Base-by-base conservation (phyloP, 2,888 invertebrate species). In the Norana najaformis region DNA sequence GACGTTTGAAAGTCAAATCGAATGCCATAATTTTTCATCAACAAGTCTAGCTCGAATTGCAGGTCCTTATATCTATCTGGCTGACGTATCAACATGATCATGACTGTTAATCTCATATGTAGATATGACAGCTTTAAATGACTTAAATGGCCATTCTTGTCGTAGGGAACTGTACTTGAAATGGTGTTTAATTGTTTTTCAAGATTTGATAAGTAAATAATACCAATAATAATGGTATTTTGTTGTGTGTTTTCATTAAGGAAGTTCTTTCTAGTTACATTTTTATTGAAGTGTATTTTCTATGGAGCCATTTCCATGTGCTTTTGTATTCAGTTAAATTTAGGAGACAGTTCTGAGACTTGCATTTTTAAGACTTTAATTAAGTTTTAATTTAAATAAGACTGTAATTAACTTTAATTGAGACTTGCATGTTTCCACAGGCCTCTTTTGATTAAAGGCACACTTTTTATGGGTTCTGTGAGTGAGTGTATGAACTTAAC, bases 21-120 rank as follows among this genome's bases (percentile, higher is more conserved):
- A n/a, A 69, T 69, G 69, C 69, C 69, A 69, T 69, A 69, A 69
- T 69, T 69, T n/a, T 69, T 69, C 69, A 11, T 69, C 69, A 69
- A 69, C 69, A 69, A n/a, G 69, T 69, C 69, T 69, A 69, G 69
- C 69, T 69, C 69, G 69, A 69, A n/a, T 69, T 69, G 69, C 69
- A 69, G 8, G 69, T 69, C 69, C 11, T 30, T 69, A 69, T 69
- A 69, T 69, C 69, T 69, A 69, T 69, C 69, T 69, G 69, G n/a
- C n/a, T n/a, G 69, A 69, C n/a, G n/a, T 69, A 69, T 69, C n/a
- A 69, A 69, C n/a, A 69, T 69, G 69, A 69, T 69, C 69, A n/a
- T 30, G 5, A 69, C 8, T 11, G 69, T n/a, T 69, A 11, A 69
- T 69, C 69, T n/a, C 69, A 69, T n/a, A n/a, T n/a, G n/a, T n/a